Conservation (phyloP, 2,797 vertebrate species). For the Nyctalus aviator region DNA sequence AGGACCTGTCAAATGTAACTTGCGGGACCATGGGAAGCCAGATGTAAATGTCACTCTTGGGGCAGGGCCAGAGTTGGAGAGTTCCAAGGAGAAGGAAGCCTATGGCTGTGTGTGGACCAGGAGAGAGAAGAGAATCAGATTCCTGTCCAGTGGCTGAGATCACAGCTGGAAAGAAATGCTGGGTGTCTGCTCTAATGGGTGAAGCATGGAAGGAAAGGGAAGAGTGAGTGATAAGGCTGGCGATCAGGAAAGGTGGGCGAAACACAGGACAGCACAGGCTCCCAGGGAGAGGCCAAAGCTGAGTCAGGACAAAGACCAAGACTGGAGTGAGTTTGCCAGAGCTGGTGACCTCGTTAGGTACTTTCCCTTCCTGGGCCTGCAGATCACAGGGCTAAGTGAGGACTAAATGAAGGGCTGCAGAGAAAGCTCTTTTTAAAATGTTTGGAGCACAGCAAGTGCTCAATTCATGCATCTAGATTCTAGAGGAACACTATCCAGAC, state of each 20-base stretch:
- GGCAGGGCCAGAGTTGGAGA: background rate
- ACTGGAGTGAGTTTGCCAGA: background rate
- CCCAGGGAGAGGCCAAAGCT: background rate
- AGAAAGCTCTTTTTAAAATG: background rate
- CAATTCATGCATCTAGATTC: background rate
- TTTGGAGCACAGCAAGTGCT: background rate
- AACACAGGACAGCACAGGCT: background rate
- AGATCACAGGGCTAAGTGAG: background rate
- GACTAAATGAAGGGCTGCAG: background rate
- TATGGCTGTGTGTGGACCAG: background rate
- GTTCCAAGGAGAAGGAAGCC: background rate
- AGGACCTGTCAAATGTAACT: background rate
- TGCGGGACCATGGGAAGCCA: background rate
- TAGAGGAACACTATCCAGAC: conserved; percentile 3
- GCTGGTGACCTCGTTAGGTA: background rate
- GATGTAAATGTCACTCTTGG: background rate
- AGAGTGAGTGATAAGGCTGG: background rate
- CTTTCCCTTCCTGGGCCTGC: background rate
- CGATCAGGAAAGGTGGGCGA: background rate
- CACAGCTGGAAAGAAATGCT: conserved; percentile 1
- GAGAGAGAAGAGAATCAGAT: background rate
- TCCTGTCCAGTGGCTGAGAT: conserved; percentile 47
- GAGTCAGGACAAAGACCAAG: background rate
- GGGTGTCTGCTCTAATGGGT: background rate
- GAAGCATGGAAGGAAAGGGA: background rate